A percentile compares a stretch with the other conserved stretches of the same genome.
These are phyloP conservation scores for Orchesellides sinensis DNA, from an alignment of 2,888 invertebrate species.

Conservation along the genomic window DNA sequence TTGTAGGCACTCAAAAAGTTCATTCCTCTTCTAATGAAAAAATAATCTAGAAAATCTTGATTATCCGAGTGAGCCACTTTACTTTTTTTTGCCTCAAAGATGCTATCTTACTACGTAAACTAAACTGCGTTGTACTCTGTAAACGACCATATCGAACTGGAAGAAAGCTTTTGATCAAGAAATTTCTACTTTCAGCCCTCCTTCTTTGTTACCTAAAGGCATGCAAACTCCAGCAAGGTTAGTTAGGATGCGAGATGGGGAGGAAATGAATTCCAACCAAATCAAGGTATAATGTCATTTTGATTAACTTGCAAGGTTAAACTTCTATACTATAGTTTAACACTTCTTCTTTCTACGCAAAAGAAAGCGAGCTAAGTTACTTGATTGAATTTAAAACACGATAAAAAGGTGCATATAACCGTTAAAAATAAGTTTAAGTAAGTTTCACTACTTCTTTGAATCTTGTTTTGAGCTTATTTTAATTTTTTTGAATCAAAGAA, in stretches of 20 bases:
- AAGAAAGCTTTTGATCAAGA: neutral
- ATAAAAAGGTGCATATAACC: constrained; percentile 23
- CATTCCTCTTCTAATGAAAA: constrained; percentile 22
- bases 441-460: too few species aligned
- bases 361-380: constrained; percentile 14
- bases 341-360: constrained; percentile 17
- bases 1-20: too few species aligned
- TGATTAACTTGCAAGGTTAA: constrained; percentile 10
- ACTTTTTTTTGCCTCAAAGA: neutral
- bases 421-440: neutral
- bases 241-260: neutral
- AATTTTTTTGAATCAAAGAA: constrained; percentile 31
- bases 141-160: neutral
- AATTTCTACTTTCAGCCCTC: neutral
- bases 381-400: constrained; percentile 14
- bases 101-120: neutral
- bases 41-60: constrained; percentile 19
- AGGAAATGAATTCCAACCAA: constrained; percentile 39
- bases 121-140: neutral
- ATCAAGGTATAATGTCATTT: constrained; percentile 53
- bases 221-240: too few species aligned
- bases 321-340: neutral
- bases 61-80: constrained; percentile 15
- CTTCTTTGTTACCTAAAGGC: neutral
- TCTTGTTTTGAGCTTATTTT: constrained; percentile 1